A percentile compares a stretch with the other conserved stretches of the same genome.
Conservation (phyloP, 1,140 invertebrate genomes). For the Eriosoma lanigerum region DNA sequence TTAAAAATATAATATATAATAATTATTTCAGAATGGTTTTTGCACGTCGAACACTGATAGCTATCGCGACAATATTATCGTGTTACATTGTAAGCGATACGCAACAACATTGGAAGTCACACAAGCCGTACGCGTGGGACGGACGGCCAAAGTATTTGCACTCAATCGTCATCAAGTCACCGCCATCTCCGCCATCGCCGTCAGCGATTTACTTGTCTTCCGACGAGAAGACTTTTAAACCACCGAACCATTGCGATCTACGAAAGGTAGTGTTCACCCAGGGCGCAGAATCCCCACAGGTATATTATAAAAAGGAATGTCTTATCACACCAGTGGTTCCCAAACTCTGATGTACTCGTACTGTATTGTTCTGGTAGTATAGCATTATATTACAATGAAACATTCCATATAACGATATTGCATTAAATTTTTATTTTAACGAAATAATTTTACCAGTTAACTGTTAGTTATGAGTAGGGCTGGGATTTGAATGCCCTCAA, state of each 20-base stretch:
- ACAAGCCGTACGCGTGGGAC: neutral
- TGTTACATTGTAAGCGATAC: neutral
- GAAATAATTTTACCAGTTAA: too few species aligned
- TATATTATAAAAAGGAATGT: neutral
- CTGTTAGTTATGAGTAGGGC: too few species aligned
- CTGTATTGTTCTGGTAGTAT: too few species aligned
- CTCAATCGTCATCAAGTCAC: neutral
- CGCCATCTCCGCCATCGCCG: neutral
- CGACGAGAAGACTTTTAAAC: neutral
- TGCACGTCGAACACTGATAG: too few species aligned
- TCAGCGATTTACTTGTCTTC: neutral
- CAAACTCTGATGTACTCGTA: neutral
- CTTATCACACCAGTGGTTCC: too few species aligned
- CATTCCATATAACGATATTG: too few species aligned
- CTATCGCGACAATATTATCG: too few species aligned
- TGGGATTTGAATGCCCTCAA: too few species aligned
- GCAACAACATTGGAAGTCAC: neutral
- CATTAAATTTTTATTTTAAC: too few species aligned
- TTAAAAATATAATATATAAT: too few species aligned
- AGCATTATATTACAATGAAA: too few species aligned
- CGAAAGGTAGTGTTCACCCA: constrained; percentile 29
- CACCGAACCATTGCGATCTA: neutral
- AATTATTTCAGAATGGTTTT: neutral
- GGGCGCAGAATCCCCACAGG: constrained; percentile 6
- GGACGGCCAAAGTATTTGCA: neutral